phyloP scores from a whole-genome alignment of 2,797 vertebrate genomes.

The Oryzias sinensis region DNA sequence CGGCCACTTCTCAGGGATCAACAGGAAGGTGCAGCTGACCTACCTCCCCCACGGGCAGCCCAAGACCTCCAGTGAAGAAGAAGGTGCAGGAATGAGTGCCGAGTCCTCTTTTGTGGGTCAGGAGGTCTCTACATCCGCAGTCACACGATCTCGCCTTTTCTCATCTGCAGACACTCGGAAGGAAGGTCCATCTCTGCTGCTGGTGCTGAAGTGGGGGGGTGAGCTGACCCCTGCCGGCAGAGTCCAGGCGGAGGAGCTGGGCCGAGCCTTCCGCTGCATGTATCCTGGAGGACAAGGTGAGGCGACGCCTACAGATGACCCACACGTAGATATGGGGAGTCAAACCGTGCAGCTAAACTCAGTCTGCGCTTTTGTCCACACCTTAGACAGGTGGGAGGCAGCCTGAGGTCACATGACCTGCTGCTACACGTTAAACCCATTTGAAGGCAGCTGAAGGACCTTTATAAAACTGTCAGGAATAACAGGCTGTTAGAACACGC shows the following conservation, averaged over 20 bases:
- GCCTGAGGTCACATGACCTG: too few species aligned
- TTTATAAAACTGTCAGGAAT: too few species aligned
- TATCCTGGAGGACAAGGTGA: conserved; percentile 96
- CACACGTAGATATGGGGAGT: neutral
- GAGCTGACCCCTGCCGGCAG: conserved; percentile 92
- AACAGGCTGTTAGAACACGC: too few species aligned
- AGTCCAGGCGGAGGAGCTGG: conserved; percentile 95
- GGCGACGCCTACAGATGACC: neutral
- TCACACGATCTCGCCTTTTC: neutral
- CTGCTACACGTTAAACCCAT: too few species aligned
- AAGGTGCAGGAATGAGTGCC: conserved; percentile 78
- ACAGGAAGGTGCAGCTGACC: conserved; percentile 96
- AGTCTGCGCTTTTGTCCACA: too few species aligned
- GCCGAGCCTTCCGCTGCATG: conserved; percentile 95
- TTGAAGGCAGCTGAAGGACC: too few species aligned
- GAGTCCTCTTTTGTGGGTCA: neutral
- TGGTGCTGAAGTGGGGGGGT: conserved; percentile 96
- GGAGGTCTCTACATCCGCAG: accelerated
- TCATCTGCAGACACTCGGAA: conserved; percentile 77
- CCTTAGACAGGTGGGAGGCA: too few species aligned
- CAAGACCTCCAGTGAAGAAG: conserved; percentile 91
- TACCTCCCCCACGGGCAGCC: conserved; percentile 93
- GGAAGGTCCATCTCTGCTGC: conserved; percentile 85
- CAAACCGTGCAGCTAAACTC: neutral
- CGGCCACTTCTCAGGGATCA: conserved; percentile 98